These are phyloP conservation scores for Argyrosomus regius DNA, from an alignment of 2,797 vertebrate genomes.

Conservation along the genomic window DNA sequence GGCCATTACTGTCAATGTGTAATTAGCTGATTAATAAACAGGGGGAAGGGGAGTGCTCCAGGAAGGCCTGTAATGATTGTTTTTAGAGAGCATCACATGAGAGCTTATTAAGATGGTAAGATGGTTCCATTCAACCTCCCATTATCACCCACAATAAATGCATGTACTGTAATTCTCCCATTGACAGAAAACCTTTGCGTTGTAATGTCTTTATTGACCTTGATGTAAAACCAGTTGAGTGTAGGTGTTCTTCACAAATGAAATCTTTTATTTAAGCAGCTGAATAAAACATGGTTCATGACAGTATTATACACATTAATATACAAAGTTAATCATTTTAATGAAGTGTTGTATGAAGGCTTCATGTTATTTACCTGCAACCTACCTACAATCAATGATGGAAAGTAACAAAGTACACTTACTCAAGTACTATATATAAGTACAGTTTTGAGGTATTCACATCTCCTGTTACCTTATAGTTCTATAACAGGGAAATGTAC, in stretches of 20 bases:
- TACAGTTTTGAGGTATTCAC: not conserved
- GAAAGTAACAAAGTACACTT: not conserved
- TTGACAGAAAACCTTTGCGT: slow-evolving; percentile 68
- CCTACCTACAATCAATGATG: not conserved
- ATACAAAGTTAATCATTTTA: not conserved
- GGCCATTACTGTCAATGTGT: slow-evolving; percentile 89
- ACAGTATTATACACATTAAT: not conserved
- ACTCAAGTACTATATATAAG: not conserved
- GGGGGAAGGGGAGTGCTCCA: slow-evolving; percentile 78
- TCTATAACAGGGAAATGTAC: not conserved
- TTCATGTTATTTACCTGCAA: slow-evolving; percentile 13
- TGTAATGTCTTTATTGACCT: slow-evolving; percentile 74
- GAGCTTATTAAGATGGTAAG: slow-evolving; percentile 85
- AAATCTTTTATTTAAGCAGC: slow-evolving; percentile 35
- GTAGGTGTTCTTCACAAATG: slow-evolving; percentile 32
- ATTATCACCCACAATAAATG: slow-evolving; percentile 80
- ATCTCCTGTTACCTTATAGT: not conserved
- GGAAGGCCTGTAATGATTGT: slow-evolving; percentile 87
- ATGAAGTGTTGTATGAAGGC: not conserved
- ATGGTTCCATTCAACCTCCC: slow-evolving; percentile 81
- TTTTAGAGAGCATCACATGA: slow-evolving; percentile 86
- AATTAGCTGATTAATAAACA: slow-evolving; percentile 92
- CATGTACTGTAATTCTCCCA: slow-evolving; percentile 74
- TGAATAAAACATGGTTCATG: slow-evolving; percentile 24
- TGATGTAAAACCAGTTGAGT: slow-evolving; percentile 67